Evolutionary conservation across 2,113 vertebrate species (phyloP), one percentile per base, ranked within the genome.

Genomic region (Trinectes maculatus): DNA sequence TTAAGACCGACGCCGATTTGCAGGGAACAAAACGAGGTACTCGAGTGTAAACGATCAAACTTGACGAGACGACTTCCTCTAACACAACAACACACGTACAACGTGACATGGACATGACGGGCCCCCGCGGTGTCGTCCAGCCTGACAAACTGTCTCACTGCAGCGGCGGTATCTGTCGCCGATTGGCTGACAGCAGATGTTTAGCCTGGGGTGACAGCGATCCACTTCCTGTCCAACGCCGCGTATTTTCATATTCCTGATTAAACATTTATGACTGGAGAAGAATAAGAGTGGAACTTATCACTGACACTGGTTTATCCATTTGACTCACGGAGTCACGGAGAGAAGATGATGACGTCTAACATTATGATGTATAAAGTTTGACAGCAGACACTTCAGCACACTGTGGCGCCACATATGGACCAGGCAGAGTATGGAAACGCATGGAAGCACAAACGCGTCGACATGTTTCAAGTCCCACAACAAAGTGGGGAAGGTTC

Each of bases 401-500:
- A 65, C 19, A 49, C 18, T 12, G 57, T 3, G 19, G 10, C 34
- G 53, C 18, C 0, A 37, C 18, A 4, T 8, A 46, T 52, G 37
- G 28, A 40, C 12, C 1, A 13, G 37, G 13, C 12, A 16, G 55
- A 63, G 31, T 60, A 74, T 18, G 42, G 28, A 64, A 57, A 69
- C 51, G 58, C 12, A 22, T 65, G 60, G 70, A 68, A 3, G 40
- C 8, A 12, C 15, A 53, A 60, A 51, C 28, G 61, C 68, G 74
- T 31, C 67, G 58, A 24, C 15, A 9, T 54, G 44, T 84, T 86
- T 77, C 80, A 91, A 93, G 94, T 91, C 92, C 88, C 87, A 89
- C 90, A 89, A 90, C 89, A 91, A 93, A 94, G 91, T 86, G n/a
- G n/a, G n/a, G 67, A 28, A 74, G 87, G 90, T 92, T 91, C 93